A percentile compares a stretch with the other conserved stretches of the same genome.
Conservation (phyloP, 2,888 invertebrate genomes). For the Caenorhabditis macrosperma region DNA sequence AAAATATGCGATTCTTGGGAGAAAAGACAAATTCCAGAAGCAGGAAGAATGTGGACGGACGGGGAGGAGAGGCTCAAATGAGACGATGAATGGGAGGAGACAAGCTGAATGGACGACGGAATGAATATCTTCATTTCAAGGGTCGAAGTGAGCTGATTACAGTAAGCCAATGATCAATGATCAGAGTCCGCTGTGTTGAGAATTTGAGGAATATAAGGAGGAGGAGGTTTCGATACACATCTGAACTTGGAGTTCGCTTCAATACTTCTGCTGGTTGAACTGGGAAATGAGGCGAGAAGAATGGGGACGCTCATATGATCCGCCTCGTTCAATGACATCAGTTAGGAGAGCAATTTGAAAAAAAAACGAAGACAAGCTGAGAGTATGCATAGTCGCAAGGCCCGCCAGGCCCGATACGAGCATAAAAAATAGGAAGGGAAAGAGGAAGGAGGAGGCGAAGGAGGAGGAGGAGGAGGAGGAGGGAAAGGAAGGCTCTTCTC, state of each 20-base stretch:
- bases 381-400: neutral
- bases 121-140: no score
- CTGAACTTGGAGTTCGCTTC: constrained; percentile 12
- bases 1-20: constrained; percentile 10
- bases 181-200: no score
- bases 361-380: neutral
- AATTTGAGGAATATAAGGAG: neutral
- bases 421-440: neutral
- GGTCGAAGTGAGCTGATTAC: constrained; percentile 14
- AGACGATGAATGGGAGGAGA: constrained; percentile 4
- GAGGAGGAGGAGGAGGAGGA: no score
- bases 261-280: neutral
- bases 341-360: neutral
- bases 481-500: constrained; percentile 9
- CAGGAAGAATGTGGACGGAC: neutral
- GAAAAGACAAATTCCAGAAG: constrained; percentile 13
- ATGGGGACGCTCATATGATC: neutral
- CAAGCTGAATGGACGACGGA: no score
- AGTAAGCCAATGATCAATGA: constrained; percentile 4
- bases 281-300: neutral
- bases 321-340: neutral
- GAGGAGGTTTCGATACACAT: neutral
- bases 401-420: neutral
- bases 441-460: neutral
- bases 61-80: neutral